phyloP scores from a whole-genome alignment of 2,888 invertebrate genomes.

The Tolmerus cingulatus region DNA sequence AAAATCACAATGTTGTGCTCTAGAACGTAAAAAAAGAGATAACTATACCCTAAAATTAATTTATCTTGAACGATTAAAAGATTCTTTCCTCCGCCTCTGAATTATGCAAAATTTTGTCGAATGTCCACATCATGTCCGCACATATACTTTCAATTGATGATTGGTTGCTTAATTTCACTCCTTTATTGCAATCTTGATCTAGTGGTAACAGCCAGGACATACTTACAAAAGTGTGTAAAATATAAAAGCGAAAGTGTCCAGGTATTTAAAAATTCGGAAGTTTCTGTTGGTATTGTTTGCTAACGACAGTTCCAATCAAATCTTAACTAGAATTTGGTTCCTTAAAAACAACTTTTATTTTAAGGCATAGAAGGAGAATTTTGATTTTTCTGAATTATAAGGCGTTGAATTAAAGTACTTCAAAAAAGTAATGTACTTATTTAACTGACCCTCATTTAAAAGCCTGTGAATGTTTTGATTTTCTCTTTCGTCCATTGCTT shows the following conservation, averaged over 20 bases:
- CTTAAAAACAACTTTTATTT: neutral
- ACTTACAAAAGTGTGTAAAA: neutral
- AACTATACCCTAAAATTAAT: neutral
- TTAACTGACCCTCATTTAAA: neutral
- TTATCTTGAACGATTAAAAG: neutral
- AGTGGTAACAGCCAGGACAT: neutral
- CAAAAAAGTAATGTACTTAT: neutral
- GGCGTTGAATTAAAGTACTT: neutral
- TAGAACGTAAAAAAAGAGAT: neutral
- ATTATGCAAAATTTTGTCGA: neutral
- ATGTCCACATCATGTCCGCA: neutral
- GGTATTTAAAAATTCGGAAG: neutral
- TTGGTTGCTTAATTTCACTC: neutral
- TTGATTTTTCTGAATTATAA: neutral
- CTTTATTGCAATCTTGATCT: neutral
- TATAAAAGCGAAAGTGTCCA: neutral
- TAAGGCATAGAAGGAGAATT: neutral
- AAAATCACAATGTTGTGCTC: neutral
- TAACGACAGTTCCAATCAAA: neutral
- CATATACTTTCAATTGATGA: neutral
- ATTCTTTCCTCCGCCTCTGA: neutral
- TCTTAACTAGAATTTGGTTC: neutral
- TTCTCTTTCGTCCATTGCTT: neutral
- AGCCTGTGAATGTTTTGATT: neutral
- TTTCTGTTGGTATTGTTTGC: neutral